Evolutionary conservation across 2,113 vertebrate species (phyloP).

Genomic region (Nycticorax nycticorax): DNA sequence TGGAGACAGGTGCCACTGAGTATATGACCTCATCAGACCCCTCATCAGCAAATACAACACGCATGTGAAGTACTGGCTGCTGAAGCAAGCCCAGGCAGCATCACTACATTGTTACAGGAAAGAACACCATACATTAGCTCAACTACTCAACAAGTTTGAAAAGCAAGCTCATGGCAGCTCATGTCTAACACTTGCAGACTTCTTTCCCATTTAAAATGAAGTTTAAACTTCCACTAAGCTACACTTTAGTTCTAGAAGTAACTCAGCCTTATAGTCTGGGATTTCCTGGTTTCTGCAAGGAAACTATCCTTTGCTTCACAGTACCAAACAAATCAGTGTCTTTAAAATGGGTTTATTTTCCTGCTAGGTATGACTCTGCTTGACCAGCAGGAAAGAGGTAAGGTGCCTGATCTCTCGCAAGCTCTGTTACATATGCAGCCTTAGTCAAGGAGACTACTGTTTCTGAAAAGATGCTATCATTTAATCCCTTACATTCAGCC

Average conservation of each 20-base stretch:
- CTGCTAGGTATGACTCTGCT: not conserved
- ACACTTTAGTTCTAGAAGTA: not conserved
- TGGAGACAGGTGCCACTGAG: not conserved
- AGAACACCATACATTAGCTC: rapidly evolving
- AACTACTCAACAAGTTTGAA: not conserved
- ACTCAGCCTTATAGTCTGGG: rapidly evolving
- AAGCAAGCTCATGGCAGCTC: rapidly evolving
- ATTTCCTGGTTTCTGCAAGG: not conserved
- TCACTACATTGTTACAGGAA: rapidly evolving
- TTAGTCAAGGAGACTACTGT: rapidly evolving
- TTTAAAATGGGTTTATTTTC: not conserved
- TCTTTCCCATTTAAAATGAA: not conserved
- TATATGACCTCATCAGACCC: rapidly evolving
- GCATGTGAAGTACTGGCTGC: rapidly evolving
- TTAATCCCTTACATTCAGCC: not conserved
- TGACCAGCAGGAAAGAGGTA: not conserved
- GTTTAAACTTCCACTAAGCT: not conserved
- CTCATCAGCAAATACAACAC: rapidly evolving
- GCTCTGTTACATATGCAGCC: not conserved
- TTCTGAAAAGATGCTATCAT: not conserved
- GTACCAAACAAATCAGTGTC: not conserved
- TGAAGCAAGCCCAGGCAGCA: not conserved
- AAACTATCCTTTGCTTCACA: rapidly evolving
- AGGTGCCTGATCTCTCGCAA: not conserved
- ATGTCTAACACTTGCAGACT: rapidly evolving